Evolutionary conservation across 2,888 invertebrate species (phyloP).

Genomic region (Archips xylosteana): DNA sequence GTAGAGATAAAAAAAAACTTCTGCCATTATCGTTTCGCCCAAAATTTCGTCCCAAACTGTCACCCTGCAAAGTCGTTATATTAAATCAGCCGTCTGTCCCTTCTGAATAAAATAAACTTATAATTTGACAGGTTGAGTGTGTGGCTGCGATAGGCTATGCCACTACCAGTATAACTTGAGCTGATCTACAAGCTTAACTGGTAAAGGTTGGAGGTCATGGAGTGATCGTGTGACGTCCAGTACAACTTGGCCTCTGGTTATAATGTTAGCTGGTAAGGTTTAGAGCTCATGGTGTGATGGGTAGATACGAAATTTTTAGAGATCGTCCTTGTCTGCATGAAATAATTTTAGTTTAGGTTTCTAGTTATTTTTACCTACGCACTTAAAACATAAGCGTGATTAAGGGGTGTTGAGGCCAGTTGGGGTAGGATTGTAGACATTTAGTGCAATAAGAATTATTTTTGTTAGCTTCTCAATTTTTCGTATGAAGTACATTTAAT

Average conservation of each 20-base stretch:
- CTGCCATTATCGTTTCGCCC: constrained; percentile 29
- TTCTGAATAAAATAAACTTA: constrained; percentile 48
- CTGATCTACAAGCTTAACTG: not conserved
- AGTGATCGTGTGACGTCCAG: not conserved
- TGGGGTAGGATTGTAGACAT: too few species aligned
- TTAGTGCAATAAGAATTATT: too few species aligned
- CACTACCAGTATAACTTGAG: not conserved
- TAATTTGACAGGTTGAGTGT: constrained; percentile 41
- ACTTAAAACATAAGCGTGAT: too few species aligned
- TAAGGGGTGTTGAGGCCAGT: too few species aligned
- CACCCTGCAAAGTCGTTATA: constrained; percentile 41
- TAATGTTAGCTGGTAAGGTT: not conserved
- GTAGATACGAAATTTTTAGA: not conserved
- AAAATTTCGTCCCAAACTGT: constrained; percentile 22
- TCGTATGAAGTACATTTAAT: too few species aligned
- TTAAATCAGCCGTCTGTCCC: constrained; percentile 51
- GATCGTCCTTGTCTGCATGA: not conserved
- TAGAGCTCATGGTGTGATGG: not conserved
- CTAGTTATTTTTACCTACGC: not conserved
- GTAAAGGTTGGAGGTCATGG: not conserved
- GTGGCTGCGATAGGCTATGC: constrained; percentile 21
- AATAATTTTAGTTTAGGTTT: not conserved
- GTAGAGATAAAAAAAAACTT: constrained; percentile 31
- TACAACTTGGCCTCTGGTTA: not conserved
- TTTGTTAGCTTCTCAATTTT: too few species aligned